Evolutionary conservation across 2,113 vertebrate genomes (phyloP).

Genomic region (Tonatia bakeri): DNA sequence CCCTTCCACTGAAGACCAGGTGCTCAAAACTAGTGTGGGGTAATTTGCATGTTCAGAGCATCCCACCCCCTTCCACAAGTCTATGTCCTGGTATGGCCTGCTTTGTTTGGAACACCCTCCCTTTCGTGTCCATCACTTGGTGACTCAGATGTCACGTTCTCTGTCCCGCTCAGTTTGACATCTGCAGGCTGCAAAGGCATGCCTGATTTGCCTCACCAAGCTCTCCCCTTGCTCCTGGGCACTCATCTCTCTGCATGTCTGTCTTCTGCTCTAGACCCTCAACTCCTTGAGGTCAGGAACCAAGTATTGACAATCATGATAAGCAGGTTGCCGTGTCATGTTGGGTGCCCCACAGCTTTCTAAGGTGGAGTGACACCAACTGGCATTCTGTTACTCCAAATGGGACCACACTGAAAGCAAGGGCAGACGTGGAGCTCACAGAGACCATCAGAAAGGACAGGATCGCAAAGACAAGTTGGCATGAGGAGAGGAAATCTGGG

Average conservation of each 20-base stretch:
- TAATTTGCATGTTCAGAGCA: background rate
- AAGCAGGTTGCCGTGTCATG: rapidly evolving
- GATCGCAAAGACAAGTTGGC: background rate
- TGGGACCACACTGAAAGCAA: background rate
- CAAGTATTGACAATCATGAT: rapidly evolving
- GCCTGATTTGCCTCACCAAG: background rate
- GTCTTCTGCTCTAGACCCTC: background rate
- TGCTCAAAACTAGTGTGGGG: background rate
- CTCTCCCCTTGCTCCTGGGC: rapidly evolving
- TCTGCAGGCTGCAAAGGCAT: background rate
- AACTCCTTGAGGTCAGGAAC: background rate
- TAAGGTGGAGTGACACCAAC: rapidly evolving
- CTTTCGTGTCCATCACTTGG: background rate
- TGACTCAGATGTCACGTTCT: background rate
- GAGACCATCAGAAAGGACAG: background rate
- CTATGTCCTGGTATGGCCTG: background rate
- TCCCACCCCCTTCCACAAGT: background rate
- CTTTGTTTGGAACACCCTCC: background rate
- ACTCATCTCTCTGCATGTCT: background rate
- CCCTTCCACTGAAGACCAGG: background rate
- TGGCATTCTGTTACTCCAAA: rapidly evolving
- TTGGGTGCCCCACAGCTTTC: background rate
- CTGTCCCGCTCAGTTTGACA: background rate
- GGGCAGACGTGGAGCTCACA: rapidly evolving
- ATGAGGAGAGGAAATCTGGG: background rate